Conservation (phyloP, 2,888 invertebrate genomes). For the Schizotus pectinicornis region DNA sequence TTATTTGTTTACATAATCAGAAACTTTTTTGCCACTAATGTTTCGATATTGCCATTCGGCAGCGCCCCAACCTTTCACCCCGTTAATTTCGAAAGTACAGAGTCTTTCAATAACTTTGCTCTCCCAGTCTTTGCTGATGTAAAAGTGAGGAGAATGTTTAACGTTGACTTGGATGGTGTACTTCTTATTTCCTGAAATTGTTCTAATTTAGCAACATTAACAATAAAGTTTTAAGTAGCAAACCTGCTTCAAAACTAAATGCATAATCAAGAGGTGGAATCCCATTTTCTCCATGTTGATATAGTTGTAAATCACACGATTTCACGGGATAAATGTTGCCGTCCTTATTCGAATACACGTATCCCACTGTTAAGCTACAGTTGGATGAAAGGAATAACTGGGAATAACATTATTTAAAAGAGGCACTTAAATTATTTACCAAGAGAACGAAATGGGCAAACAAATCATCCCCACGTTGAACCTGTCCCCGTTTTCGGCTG, state of each 20-base stretch:
- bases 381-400: conserved; percentile 1
- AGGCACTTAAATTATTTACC: conserved; percentile 55
- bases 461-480: conserved; percentile 68
- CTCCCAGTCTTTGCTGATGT: conserved; percentile 67
- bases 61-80: conserved; percentile 68
- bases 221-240: conserved; percentile 1
- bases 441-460: conserved; percentile 67
- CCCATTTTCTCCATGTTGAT: conserved; percentile 68
- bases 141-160: conserved; percentile 63
- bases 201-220: conserved; percentile 9
- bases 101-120: conserved; percentile 66
- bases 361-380: conserved; percentile 68
- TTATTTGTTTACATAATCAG: conserved; percentile 1
- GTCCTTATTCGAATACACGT: conserved; percentile 61
- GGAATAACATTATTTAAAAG: background rate
- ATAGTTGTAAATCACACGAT: conserved; percentile 63
- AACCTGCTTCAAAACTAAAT: conserved; percentile 66
- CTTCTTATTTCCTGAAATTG: conserved; percentile 58
- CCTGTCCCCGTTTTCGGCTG: conserved; percentile 72
- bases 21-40: conserved; percentile 42
- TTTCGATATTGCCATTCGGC: conserved; percentile 72
- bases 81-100: conserved; percentile 66
- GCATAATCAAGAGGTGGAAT: conserved; percentile 67
- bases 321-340: conserved; percentile 57
- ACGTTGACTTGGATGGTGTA: conserved; percentile 64